A percentile compares a stretch with the other conserved stretches of the same genome.
phyloP scores from a whole-genome alignment of 1,140 invertebrate genomes.

The Himalopsyche phryganea region DNA sequence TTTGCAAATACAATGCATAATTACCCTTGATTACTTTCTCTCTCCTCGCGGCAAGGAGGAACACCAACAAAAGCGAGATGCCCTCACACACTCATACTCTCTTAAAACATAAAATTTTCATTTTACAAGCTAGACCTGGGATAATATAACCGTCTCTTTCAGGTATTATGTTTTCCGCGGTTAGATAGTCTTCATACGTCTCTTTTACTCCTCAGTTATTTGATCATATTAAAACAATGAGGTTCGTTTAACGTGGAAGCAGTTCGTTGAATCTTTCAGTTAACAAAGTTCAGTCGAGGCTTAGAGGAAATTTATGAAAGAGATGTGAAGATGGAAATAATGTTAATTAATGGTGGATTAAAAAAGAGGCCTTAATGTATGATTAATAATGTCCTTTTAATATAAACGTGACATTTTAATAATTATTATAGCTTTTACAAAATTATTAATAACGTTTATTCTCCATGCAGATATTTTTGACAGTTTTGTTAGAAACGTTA shows the following conservation, averaged over 20 bases:
- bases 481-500: too few species aligned
- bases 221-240: slow-evolving; percentile 31
- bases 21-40: slow-evolving; percentile 41
- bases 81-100: slow-evolving; percentile 3
- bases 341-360: slow-evolving; percentile 30
- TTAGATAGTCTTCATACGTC: background rate
- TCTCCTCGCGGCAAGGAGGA: slow-evolving; percentile 8
- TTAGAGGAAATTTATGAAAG: slow-evolving; percentile 29
- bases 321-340: slow-evolving; percentile 33
- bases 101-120: background rate
- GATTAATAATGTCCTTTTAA: slow-evolving; percentile 10
- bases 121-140: too few species aligned
- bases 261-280: slow-evolving; percentile 24
- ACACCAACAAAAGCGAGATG: slow-evolving; percentile 4
- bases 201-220: slow-evolving; percentile 10
- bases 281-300: slow-evolving; percentile 30
- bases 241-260: slow-evolving; percentile 10
- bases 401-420: too few species aligned
- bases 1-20: slow-evolving; percentile 57
- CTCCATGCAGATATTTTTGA: too few species aligned
- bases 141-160: background rate
- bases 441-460: too few species aligned
- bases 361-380: slow-evolving; percentile 15
- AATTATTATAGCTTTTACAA: too few species aligned
- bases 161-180: background rate